Conservation (phyloP, 2,888 invertebrate species). For the Apotomis turbidana region DNA sequence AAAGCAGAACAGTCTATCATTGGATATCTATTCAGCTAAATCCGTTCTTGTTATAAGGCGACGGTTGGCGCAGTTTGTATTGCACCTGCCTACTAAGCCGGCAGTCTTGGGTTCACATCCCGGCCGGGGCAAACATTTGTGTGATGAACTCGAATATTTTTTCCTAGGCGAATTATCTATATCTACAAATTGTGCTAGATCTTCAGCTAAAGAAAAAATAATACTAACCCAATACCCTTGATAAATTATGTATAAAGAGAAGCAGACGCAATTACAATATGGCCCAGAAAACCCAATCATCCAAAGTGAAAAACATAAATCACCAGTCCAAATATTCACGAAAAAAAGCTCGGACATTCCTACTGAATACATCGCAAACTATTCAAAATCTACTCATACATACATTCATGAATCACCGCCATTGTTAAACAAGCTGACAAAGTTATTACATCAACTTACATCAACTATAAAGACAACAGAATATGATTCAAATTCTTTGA, state of each 20-base stretch:
- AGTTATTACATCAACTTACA: neutral
- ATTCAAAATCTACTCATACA: slow-evolving; percentile 50
- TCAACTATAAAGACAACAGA: neutral
- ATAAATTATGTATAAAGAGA: slow-evolving; percentile 34
- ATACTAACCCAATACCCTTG: neutral
- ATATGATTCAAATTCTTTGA: neutral
- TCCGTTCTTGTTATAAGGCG: too few species aligned
- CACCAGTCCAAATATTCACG: slow-evolving; percentile 49
- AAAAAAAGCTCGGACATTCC: slow-evolving; percentile 43
- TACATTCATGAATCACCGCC: slow-evolving; percentile 51
- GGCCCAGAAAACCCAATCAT: slow-evolving; percentile 38
- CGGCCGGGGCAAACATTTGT: too few species aligned
- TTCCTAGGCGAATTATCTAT: too few species aligned
- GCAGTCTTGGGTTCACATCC: too few species aligned
- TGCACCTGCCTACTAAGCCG: too few species aligned
- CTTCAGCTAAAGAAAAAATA: neutral
- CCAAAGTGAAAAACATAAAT: slow-evolving; percentile 46
- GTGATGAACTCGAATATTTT: too few species aligned
- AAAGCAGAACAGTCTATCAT: too few species aligned
- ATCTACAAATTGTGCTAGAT: too few species aligned
- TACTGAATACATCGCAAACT: slow-evolving; percentile 46
- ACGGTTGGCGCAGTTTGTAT: too few species aligned
- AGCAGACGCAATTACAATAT: slow-evolving; percentile 31
- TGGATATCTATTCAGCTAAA: too few species aligned
- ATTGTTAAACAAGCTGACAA: slow-evolving; percentile 47